Evolutionary conservation across 2,797 vertebrate species (phyloP), one percentile per base, ranked within the genome.

Genomic region (Acipenser ruthenus): DNA sequence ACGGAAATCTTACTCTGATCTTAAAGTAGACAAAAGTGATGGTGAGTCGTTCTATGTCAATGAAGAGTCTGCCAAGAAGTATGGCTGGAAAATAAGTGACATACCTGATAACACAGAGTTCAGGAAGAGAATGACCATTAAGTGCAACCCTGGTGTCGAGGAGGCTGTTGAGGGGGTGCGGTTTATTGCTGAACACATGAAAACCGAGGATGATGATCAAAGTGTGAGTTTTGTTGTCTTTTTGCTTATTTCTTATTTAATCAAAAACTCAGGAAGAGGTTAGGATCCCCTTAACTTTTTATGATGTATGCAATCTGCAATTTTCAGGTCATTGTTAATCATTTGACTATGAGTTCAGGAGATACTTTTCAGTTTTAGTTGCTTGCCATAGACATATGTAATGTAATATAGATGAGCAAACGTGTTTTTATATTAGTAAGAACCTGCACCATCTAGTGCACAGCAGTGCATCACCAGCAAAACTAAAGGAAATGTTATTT

Each of bases 121-220:
- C 15, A 67, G 66, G 9, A 67, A 53, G 50, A 62, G 12, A 18
- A 12, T 5, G 6, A 50, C 62, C 62, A 2, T 53, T 47, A 68
- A 58, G 12, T 13, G 8, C 47, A 58, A 59, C n/a, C 52, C 62
- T 56, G 62, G 50, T 37, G 13, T 68, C 9, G 48, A 65, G 18
- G 63, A 65, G n/a, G 67, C 67, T 49, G 18, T 68, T 3, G 62
- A 68, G 13, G 67, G 67, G 2, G 62, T 68, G 8, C 50, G 56
- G 52, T 68, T 63, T n/a, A 65, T 68, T 63, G 67, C 67, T 3
- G 62, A 68, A 47, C 52, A 63, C 50, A 64, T 68, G 67, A 68
- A 65, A 56, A 49, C 50, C 6, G 67, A 68, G 49, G 67, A 68
- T 55, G 62, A 68, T 49, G 61, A 56, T 51, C 61, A 65, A 47